Evolutionary conservation across 2,113 vertebrate species (phyloP).

Genomic region (Gobio gobio): DNA sequence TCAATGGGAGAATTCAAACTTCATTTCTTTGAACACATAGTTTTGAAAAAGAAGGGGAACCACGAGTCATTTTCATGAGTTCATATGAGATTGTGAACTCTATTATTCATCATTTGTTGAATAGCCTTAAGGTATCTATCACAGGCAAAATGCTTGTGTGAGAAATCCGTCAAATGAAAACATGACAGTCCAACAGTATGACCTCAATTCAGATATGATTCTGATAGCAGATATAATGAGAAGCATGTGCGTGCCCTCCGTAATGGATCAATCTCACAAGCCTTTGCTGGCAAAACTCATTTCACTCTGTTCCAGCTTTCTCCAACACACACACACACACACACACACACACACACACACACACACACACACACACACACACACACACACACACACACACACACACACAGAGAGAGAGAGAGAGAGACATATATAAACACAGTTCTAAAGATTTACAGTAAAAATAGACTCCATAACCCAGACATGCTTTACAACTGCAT

Average conservation of each 20-base stretch:
- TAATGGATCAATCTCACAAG: not conserved
- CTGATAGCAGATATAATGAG: slow-evolving; percentile 14
- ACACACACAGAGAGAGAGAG: too few species aligned
- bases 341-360: too few species aligned
- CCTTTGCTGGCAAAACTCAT: not conserved
- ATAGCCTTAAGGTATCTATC: not conserved
- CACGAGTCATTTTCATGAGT: not conserved
- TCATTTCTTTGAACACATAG: not conserved
- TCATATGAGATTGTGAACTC: not conserved
- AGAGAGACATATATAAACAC: too few species aligned
- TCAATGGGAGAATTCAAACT: not conserved
- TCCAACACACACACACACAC: not conserved
- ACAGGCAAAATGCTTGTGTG: slow-evolving; percentile 4
- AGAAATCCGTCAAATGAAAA: not conserved
- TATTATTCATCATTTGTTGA: not conserved
- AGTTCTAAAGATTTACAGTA: slow-evolving; percentile 21
- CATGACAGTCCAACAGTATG: not conserved
- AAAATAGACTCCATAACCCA: slow-evolving; percentile 14
- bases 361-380: too few species aligned
- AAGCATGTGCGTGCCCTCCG: not conserved
- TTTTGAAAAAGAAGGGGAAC: not conserved
- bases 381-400: too few species aligned
- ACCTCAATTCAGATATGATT: slow-evolving; percentile 1
- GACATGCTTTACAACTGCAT: slow-evolving; percentile 16
- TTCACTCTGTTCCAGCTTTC: not conserved